Percentiles rank a stretch among this genome's conserved stretches.
Evolutionary conservation across 1,140 invertebrate species (phyloP).

Genomic region (Drosophila leontia): DNA sequence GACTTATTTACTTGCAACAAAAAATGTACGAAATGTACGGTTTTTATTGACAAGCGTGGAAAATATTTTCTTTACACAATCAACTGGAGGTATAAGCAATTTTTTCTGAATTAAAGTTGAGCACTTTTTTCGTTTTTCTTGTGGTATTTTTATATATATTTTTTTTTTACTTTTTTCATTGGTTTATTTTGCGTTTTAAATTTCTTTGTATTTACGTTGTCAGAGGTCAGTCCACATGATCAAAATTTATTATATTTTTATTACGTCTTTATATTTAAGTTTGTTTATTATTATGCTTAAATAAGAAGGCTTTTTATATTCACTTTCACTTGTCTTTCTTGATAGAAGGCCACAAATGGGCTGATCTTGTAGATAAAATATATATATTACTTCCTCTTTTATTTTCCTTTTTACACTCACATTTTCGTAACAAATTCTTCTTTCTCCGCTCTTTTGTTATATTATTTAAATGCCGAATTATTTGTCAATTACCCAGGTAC

Average conservation of each 20-base stretch:
- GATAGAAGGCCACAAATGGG: not conserved
- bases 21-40: not conserved
- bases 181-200: conserved; percentile 6
- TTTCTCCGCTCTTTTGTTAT: not conserved
- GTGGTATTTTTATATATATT: not conserved
- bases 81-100: not conserved
- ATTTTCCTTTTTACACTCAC: not conserved
- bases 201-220: conserved; percentile 2
- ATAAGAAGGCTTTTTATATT: not conserved
- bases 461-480: conserved; percentile 1
- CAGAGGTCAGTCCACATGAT: conserved; percentile 12
- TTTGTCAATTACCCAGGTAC: conserved; percentile 12
- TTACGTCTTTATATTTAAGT: not conserved
- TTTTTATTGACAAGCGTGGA: conserved; percentile 14
- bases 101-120: not conserved
- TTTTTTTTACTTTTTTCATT: not conserved
- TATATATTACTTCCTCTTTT: conserved; percentile 3
- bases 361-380: not conserved
- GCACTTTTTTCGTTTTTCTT: not conserved
- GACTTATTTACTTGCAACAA: conserved; percentile 4
- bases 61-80: conserved; percentile 4
- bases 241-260: not conserved
- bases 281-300: not conserved
- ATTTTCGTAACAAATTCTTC: not conserved
- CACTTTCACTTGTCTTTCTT: not conserved